phyloP scores from a whole-genome alignment of 2,888 invertebrate species.

The Hydriomena furcata region DNA sequence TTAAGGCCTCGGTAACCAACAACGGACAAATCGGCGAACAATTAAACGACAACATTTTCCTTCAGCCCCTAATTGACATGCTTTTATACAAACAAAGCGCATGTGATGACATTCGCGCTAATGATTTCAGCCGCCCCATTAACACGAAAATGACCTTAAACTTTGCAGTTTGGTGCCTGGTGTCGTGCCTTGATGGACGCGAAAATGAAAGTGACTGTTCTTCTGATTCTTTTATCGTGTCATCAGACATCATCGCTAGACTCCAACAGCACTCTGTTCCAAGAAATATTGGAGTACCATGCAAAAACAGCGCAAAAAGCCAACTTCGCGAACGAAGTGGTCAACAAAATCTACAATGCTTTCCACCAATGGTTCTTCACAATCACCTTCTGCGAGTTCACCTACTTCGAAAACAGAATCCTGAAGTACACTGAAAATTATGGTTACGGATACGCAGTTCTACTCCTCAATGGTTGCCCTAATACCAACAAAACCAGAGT shows the following conservation, averaged over 20 bases:
- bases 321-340: conserved; percentile 62
- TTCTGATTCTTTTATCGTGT: conserved; percentile 43
- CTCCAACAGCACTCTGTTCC: conserved; percentile 39
- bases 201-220: conserved; percentile 36
- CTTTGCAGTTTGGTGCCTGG: conserved; percentile 48
- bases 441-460: conserved; percentile 66
- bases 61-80: conserved; percentile 71
- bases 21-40: conserved; percentile 47
- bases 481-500: conserved; percentile 52
- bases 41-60: conserved; percentile 66
- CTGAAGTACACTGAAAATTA: conserved; percentile 69
- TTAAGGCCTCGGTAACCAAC: conserved; percentile 21
- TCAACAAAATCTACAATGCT: conserved; percentile 65
- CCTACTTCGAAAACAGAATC: conserved; percentile 74
- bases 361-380: conserved; percentile 76
- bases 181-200: conserved; percentile 39
- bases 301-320: conserved; percentile 56
- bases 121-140: conserved; percentile 56
- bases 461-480: conserved; percentile 70
- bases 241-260: conserved; percentile 32
- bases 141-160: conserved; percentile 50
- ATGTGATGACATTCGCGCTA: conserved; percentile 56
- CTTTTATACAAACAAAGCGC: conserved; percentile 57
- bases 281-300: conserved; percentile 62
- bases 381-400: conserved; percentile 73